Percentiles rank a stretch among this genome's conserved stretches.
Conservation (phyloP, 2,797 vertebrate species). For the Pampus argenteus region DNA sequence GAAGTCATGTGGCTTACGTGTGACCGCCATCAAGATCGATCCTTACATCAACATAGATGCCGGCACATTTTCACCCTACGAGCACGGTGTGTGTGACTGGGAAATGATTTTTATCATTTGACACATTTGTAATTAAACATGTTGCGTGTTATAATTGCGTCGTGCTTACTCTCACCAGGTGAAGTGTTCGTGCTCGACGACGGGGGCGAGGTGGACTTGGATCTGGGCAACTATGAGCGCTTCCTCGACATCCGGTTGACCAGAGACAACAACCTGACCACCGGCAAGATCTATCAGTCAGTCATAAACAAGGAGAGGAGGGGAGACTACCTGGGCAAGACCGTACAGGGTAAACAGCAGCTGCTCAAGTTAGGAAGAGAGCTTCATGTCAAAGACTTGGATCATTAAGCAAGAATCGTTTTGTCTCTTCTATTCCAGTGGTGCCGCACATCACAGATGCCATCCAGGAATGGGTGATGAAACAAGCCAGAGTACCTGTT, state of each 20-base stretch:
- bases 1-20: constrained; percentile 95
- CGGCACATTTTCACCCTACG: constrained; percentile 97
- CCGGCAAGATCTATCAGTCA: constrained; percentile 97
- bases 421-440: constrained; percentile 77
- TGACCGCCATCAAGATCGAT: constrained; percentile 98
- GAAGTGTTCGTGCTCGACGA: constrained; percentile 97
- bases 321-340: constrained; percentile 97
- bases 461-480: constrained; percentile 97
- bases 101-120: constrained; percentile 82
- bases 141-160: background rate
- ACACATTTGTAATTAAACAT: background rate
- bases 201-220: constrained; percentile 97
- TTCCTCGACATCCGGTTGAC: constrained; percentile 96
- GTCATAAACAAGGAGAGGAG: constrained; percentile 97
- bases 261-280: constrained; percentile 97
- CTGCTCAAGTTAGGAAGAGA: background rate
- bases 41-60: constrained; percentile 99
- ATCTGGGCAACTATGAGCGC: constrained; percentile 97
- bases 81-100: constrained; percentile 95
- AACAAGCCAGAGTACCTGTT: constrained; percentile 91
- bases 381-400: background rate
- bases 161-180: constrained; percentile 76
- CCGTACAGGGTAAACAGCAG: constrained; percentile 90
- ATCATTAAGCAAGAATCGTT: background rate
- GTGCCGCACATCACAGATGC: constrained; percentile 98